Base-by-base conservation (phyloP, 2,113 vertebrate genomes). In the Vombatus ursinus region DNA sequence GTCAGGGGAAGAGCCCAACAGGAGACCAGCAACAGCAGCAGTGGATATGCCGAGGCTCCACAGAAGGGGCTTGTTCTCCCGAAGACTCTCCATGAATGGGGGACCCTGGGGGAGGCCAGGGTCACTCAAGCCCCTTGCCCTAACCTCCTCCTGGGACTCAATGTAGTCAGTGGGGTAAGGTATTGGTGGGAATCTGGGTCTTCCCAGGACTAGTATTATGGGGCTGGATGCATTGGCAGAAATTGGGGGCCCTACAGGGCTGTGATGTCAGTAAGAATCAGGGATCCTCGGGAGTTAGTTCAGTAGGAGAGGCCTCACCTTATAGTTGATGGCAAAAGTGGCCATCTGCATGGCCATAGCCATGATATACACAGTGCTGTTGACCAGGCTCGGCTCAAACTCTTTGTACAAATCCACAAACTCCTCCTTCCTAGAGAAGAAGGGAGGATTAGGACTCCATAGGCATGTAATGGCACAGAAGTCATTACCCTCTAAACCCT, bases 321-420 rank as follows among this genome's bases (percentile, higher is more conserved):
- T 99, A 98, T 99, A 99, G 98, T 99, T 99, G 98, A 99, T 99
- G 89, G 99, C 99, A 26, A 99, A 99, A 0, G 99, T 99, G 94
- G 99, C 99, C 98, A 99, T 99, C 97, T 99, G 99, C 99, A 99
- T 99, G 49, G 99, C 99, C 99, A 99, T 99, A 8, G 99, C 99
- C 99, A 99, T 99, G 97, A 99, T 99, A 97, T 99, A 99, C 84
- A 99, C 99, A 0, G 99, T 99, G 98, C 99, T 99, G 99, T 99
- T 99, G 90, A 99, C 99, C 28, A 99, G 98, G 96, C 99, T 99
- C 0, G 99, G 99, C 98, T 99, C 99, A 96, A 99, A 99, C 91
- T 99, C 99, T 98, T 99, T 99, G 98, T 99, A 99, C 37, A 99
- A 98, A 95, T 99, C 99, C 96, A 99, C 99, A 97, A 99, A 99